A percentile compares a stretch with the other conserved stretches of the same genome.
These are phyloP conservation scores for Oryzias celebensis DNA, from an alignment of 2,113 vertebrate genomes.

Conservation along the genomic window DNA sequence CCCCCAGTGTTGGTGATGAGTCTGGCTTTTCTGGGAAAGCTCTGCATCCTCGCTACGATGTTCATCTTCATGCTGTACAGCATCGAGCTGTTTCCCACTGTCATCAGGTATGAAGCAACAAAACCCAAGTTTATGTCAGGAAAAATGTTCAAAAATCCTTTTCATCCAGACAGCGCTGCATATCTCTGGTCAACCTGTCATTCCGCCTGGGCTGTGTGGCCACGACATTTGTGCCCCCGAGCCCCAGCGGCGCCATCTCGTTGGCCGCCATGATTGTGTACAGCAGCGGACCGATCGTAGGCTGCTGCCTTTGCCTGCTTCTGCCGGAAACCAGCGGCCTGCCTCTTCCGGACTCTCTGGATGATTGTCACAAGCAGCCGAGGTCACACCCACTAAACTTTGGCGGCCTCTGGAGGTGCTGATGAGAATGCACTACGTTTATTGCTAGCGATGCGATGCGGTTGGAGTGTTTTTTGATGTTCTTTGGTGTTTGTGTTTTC, in stretches of 20 bases:
- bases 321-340: conserved; percentile 73
- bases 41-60: conserved; percentile 67
- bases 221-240: conserved; percentile 55
- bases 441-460: background rate
- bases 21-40: conserved; percentile 74
- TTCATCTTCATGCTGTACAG: conserved; percentile 70
- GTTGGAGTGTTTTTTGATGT: background rate
- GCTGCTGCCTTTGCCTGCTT: conserved; percentile 66
- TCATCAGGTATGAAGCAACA: conserved; percentile 62
- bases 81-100: conserved; percentile 77
- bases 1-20: conserved; percentile 65
- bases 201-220: conserved; percentile 67
- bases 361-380: conserved; percentile 69
- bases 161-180: conserved; percentile 69
- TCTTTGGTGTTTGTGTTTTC: background rate
- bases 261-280: conserved; percentile 73
- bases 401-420: conserved; percentile 12
- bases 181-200: conserved; percentile 67
- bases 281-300: conserved; percentile 71
- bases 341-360: conserved; percentile 69
- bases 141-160: background rate
- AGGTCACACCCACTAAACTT: background rate
- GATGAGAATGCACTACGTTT: conserved; percentile 26
- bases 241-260: conserved; percentile 52
- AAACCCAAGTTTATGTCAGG: background rate